Conservation (phyloP, 53 echinoderm and acorn worm genomes). For the Luidia sarsii region DNA sequence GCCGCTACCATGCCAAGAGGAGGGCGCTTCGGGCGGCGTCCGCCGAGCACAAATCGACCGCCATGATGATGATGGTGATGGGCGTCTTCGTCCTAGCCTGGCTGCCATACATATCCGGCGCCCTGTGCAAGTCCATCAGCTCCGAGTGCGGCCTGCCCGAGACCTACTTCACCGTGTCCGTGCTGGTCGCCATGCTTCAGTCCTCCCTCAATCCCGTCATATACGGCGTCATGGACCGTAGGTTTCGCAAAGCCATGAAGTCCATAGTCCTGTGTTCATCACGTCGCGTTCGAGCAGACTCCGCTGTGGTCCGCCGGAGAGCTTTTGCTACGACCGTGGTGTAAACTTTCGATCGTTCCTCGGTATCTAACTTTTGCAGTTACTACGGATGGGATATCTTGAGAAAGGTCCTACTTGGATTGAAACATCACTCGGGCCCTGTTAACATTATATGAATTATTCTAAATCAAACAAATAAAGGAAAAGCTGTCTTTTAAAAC, state of each 20-base stretch:
- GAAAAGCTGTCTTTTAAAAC: too few species aligned
- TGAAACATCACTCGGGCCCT: too few species aligned
- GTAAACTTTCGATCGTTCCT: too few species aligned
- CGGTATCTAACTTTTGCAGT: too few species aligned
- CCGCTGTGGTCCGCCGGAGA: too few species aligned
- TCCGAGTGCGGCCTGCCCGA: constrained; percentile 8
- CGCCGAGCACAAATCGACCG: constrained; percentile 37
- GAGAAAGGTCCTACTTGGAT: too few species aligned
- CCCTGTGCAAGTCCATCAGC: neutral
- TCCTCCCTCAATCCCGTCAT: constrained; percentile 58
- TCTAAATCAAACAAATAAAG: too few species aligned
- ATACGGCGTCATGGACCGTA: constrained; percentile 54
- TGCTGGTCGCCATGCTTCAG: constrained; percentile 47
- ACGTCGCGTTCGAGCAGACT: neutral
- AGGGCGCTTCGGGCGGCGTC: neutral
- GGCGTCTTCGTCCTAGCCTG: constrained; percentile 45
- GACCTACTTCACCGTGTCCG: constrained; percentile 45
- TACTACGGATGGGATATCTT: too few species aligned
- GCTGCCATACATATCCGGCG: constrained; percentile 56
- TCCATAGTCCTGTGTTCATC: constrained; percentile 30
- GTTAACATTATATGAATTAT: too few species aligned
- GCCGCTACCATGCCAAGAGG: constrained; percentile 2
- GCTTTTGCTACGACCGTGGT: too few species aligned
- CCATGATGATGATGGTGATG: constrained; percentile 49
- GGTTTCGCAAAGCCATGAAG: constrained; percentile 46